Conservation (phyloP, 1,140 invertebrate species). For the Drosophila triauraria region DNA sequence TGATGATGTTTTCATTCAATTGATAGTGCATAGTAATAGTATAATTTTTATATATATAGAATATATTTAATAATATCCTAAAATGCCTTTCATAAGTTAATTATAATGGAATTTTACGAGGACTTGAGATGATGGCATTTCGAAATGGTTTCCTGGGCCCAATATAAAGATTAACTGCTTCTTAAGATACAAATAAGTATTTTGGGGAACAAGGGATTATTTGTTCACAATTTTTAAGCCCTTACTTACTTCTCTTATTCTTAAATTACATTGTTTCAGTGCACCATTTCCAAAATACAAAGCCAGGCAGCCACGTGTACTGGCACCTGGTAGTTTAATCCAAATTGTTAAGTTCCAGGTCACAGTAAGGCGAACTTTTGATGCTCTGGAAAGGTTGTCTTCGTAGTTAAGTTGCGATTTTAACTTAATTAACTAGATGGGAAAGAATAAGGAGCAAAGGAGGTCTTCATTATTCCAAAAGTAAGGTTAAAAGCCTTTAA, state of each 20-base stretch:
- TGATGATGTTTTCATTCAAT: no score
- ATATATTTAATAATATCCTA: neutral
- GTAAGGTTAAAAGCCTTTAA: neutral
- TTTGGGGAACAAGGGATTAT: no score
- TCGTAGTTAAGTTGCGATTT: neutral
- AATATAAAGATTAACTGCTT: no score
- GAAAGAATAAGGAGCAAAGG: neutral
- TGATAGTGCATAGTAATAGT: no score
- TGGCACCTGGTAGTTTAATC: conserved; percentile 39
- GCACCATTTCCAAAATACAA: conserved; percentile 21
- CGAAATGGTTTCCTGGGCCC: neutral
- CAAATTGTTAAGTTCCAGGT: neutral
- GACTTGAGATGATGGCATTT: no score
- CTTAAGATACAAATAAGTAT: no score
- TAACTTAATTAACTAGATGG: neutral
- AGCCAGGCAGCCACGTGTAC: conserved; percentile 32
- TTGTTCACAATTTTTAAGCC: no score
- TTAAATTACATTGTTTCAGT: neutral
- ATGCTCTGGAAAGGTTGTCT: conserved; percentile 18
- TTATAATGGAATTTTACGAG: neutral
- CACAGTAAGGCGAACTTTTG: conserved; percentile 18
- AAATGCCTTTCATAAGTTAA: neutral
- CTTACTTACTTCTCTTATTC: no score
- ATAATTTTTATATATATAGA: no score
- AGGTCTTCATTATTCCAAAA: neutral